phyloP scores from a whole-genome alignment of 2,113 vertebrate genomes.

The Gulo gulo region DNA sequence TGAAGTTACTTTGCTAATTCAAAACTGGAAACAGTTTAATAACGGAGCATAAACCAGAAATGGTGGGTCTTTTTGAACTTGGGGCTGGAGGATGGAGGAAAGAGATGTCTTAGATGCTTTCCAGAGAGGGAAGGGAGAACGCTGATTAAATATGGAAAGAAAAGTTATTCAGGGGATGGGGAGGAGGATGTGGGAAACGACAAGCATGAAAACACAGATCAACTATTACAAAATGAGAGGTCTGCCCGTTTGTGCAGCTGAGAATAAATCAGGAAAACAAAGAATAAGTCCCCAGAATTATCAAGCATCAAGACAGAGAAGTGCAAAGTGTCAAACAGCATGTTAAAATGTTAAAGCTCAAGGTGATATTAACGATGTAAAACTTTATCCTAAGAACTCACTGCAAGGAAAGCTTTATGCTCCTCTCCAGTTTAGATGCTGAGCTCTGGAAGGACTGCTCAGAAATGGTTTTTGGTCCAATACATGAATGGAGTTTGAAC shows the following conservation, averaged over 20 bases:
- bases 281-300: background rate
- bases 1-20: background rate
- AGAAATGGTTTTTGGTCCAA: background rate
- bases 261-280: background rate
- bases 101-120: background rate
- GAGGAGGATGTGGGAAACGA: background rate
- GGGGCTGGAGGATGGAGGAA: background rate
- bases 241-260: background rate
- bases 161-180: background rate
- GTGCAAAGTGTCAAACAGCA: background rate
- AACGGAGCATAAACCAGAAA: background rate
- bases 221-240: background rate
- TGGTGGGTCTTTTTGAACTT: background rate
- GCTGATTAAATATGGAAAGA: background rate
- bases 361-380: background rate
- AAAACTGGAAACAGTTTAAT: background rate
- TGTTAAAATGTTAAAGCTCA: background rate
- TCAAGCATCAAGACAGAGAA: background rate
- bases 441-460: background rate
- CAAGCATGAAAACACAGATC: background rate
- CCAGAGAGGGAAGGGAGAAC: background rate
- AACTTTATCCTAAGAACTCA: background rate
- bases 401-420: background rate
- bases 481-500: background rate
- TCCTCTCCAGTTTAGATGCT: background rate